Base-by-base conservation (phyloP, 2,888 invertebrate species). In the Cataglyphis altisquamis region DNA sequence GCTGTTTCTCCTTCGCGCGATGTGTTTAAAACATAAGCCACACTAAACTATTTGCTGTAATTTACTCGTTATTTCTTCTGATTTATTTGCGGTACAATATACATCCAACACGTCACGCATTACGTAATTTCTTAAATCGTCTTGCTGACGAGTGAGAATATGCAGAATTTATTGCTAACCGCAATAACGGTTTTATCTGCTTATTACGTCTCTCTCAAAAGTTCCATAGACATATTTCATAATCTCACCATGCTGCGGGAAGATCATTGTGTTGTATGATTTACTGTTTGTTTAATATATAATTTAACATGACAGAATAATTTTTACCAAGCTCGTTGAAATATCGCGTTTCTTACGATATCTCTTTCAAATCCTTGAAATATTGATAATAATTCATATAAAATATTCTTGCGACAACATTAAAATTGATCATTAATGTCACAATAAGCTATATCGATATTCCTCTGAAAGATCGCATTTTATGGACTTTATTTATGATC, bases 91-190 rank as follows among this genome's bases (percentile, higher is more conserved):
- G 75, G 68, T 52, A 62, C 63, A 70, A 75, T 75, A 74, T 66
- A 21, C 81, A 57, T 74, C 75, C 75, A 67, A 80, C 87, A 68
- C 80, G 86, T 86, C 86, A 84, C 70, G 45, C 45, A 82, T 83
- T 83, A 80, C 86, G 86, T 82, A 86, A 89, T 29, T 45, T 64
- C 67, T 86, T 72, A 64, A 48, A 52, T 32, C 32, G 67, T 72
- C 55, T 62, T 66, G 52, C 62, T n/a, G 55, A 18, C 55, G 68
- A 81, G 81, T 55, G 39, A 81, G 82, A 83, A 66, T 52, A 57
- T 60, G 68, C 84, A 80, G 75, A 83, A 89, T 88, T 86, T 89
- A 88, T 86, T 73, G 75, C 68, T 41, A 21, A 63, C 80, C 64
- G 74, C 86, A 73, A 70, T 81, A 83, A 83, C 82, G 21, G 63